Evolutionary conservation across 2,888 invertebrate genomes (phyloP).

Genomic region (Epirrhoe tristata): DNA sequence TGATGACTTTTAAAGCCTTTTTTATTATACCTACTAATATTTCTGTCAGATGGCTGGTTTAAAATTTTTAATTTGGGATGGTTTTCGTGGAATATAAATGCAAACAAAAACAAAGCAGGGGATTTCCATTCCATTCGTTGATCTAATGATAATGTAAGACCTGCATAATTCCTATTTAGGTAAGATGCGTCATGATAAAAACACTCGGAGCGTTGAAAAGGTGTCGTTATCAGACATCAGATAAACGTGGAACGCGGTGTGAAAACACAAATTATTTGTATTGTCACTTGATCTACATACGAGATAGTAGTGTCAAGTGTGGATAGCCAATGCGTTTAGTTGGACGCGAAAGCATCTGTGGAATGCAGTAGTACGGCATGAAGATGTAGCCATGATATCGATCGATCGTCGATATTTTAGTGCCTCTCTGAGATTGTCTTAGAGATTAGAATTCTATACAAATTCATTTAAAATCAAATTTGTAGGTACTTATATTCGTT

Average conservation of each 20-base stretch:
- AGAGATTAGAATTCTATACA: too few relatives aligned
- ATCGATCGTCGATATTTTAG: background rate
- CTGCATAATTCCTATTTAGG: conserved; percentile 43
- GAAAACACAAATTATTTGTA: conserved; percentile 74
- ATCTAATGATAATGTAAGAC: conserved; percentile 20
- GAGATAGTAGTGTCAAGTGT: conserved; percentile 31
- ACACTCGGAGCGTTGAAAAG: conserved; percentile 58
- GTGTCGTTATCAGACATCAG: conserved; percentile 66
- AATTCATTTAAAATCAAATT: too few relatives aligned
- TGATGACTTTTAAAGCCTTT: too few relatives aligned
- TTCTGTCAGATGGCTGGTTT: too few relatives aligned
- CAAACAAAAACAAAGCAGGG: conserved; percentile 3
- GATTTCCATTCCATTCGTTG: conserved; percentile 8
- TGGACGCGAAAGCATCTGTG: conserved; percentile 8
- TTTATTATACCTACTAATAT: too few relatives aligned
- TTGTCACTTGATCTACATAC: conserved; percentile 74
- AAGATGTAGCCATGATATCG: background rate
- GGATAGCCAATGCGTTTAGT: conserved; percentile 12
- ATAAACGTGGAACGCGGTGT: conserved; percentile 74
- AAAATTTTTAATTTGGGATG: background rate
- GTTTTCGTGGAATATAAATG: background rate
- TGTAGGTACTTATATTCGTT: too few relatives aligned
- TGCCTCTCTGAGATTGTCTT: background rate
- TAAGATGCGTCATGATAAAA: conserved; percentile 58
- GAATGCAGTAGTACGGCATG: conserved; percentile 5